Base-by-base conservation (phyloP, 2,113 vertebrate species). In the Chaetodon trifascialis region DNA sequence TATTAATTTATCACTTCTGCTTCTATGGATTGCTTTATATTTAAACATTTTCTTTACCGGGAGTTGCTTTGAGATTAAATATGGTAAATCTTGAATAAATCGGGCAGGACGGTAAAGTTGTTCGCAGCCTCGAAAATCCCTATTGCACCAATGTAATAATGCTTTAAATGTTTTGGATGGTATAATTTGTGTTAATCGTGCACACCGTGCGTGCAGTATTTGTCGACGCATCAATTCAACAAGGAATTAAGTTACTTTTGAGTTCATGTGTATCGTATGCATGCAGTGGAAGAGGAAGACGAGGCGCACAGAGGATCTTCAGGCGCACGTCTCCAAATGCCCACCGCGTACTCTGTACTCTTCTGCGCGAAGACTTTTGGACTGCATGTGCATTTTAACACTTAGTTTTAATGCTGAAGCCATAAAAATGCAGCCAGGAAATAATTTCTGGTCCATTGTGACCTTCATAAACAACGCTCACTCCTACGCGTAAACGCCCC, bases 401-500 rank as follows among this genome's bases (percentile, higher is more conserved):
- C 2, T 7, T 46, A 0, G 30, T 30, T 30, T 17, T 21, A 30
- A 21, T 16, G 11, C 4, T 2, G 17, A 71, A 65, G 51, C 14
- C 15, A 7, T 17, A 10, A 52, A 54, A 52, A 19, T 46, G 5
- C 0, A 65, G 7, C 6, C n/a, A 10, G n/a, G 46, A 52, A 49
- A 38, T 30, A 0, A 16, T 4, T 51, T 67, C 17, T 10, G 3
- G 7, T 70, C 7, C 6, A 10, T 36, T 9, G 1, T 16, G 30
- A 68, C 40, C 40, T 49, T 23, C 12, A 19, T 42, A 44, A 72
- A 2, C n/a, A 14, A 11, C 11, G 6, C 15, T n/a, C 11, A 62
- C 73, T 81, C 79, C 59, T 7, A 64, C 72, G 25, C 58, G 12
- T 56, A 42, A 76, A 47, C 56, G 62, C 69, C 83, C 69, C 46